Percentiles rank a stretch among this genome's conserved stretches.
phyloP scores from a whole-genome alignment of 2,113 vertebrate species.

The Tetrax tetrax region DNA sequence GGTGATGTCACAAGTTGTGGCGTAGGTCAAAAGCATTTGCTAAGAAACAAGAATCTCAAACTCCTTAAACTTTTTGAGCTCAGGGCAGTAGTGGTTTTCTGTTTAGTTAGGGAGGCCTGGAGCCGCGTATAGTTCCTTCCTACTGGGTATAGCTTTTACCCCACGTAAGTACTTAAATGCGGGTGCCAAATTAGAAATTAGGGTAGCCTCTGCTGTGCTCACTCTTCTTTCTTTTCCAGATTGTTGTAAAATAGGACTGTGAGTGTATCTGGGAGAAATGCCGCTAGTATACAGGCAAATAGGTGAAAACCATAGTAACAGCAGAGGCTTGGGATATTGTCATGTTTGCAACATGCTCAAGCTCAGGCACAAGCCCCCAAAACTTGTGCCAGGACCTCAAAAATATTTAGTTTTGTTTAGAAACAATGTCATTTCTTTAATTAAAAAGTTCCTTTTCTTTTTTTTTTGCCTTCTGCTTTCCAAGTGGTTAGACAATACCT shows the following conservation, averaged over 20 bases:
- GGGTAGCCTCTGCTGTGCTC: background rate
- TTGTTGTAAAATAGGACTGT: background rate
- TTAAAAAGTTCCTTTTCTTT: background rate
- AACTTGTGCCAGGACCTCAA: background rate
- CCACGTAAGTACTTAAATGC: background rate
- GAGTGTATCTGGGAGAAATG: background rate
- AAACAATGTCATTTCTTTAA: background rate
- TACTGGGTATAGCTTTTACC: background rate
- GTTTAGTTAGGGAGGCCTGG: background rate
- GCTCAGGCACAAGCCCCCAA: background rate
- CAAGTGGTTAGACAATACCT: background rate
- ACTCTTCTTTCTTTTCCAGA: background rate
- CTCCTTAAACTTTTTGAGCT: background rate
- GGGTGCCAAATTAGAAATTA: background rate
- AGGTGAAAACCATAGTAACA: background rate
- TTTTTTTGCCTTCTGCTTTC: background rate
- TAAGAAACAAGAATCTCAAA: background rate
- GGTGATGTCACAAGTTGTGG: background rate
- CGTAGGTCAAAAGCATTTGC: background rate
- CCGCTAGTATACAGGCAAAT: background rate
- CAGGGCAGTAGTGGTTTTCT: background rate
- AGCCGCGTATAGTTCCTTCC: background rate
- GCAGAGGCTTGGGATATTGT: background rate
- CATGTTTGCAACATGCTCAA: background rate
- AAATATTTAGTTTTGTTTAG: background rate